phyloP scores from a whole-genome alignment of 2,797 vertebrate genomes.

The Atherinosoma microstoma region DNA sequence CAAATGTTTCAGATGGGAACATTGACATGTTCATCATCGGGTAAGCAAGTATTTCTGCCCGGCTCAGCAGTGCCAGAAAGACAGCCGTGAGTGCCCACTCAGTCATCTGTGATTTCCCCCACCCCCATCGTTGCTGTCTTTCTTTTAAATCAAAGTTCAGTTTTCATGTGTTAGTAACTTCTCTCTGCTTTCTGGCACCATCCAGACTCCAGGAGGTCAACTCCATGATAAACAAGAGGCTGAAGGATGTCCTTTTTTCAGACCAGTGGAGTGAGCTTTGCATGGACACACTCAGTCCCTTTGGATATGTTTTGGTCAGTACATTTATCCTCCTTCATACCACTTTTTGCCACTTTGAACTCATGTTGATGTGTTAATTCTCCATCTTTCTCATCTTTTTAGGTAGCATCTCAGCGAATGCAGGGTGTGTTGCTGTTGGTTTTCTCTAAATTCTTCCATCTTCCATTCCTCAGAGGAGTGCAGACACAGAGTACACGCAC shows the following conservation, averaged over 20 bases:
- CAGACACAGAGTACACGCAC: conserved; percentile 96
- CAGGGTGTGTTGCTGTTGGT: conserved; percentile 95
- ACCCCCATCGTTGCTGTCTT: conserved; percentile 22
- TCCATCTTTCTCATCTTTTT: conserved; percentile 1
- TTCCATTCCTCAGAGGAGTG: conserved; percentile 93
- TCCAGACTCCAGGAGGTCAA: conserved; percentile 96
- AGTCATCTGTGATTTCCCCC: conserved; percentile 58
- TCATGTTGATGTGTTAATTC: neutral
- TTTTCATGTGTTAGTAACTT: conserved; percentile 19
- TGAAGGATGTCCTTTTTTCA: conserved; percentile 96
- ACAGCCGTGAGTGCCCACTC: conserved; percentile 67
- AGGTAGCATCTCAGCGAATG: conserved; percentile 97
- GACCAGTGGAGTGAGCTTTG: conserved; percentile 98
- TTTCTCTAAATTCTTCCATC: conserved; percentile 93
- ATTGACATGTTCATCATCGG: conserved; percentile 95
- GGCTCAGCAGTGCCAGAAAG: conserved; percentile 46
- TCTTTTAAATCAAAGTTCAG: conserved; percentile 1
- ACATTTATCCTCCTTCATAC: neutral
- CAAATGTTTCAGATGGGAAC: conserved; percentile 86
- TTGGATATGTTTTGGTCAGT: conserved; percentile 95
- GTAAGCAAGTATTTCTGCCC: conserved; percentile 83
- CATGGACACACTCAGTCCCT: conserved; percentile 94
- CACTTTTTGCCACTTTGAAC: neutral
- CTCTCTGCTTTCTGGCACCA: conserved; percentile 38
- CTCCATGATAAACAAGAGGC: conserved; percentile 97